Evolutionary conservation across 2,113 vertebrate genomes (phyloP).

Genomic region (Pontoporia blainvillei): DNA sequence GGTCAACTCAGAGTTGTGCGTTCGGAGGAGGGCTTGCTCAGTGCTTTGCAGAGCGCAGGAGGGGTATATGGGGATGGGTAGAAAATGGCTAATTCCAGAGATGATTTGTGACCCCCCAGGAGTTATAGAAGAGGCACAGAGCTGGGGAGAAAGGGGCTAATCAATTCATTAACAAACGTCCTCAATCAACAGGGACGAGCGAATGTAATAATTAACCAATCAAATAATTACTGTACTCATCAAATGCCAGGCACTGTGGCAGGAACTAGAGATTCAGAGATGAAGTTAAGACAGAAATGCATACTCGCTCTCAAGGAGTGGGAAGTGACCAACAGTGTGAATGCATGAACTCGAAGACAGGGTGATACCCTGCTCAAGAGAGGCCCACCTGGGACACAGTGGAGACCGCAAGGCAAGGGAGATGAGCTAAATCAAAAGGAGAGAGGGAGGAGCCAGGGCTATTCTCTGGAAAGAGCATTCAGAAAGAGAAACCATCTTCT

Average conservation of each 20-base stretch:
- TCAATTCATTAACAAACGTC: neutral
- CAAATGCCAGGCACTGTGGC: neutral
- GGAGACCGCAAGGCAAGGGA: neutral
- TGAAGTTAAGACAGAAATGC: neutral
- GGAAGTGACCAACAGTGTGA: neutral
- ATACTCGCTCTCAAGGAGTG: neutral
- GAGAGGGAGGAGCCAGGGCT: neutral
- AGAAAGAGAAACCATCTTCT: neutral
- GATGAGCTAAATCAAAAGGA: neutral
- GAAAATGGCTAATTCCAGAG: neutral
- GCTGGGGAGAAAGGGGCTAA: neutral
- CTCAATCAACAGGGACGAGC: neutral
- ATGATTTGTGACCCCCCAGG: neutral
- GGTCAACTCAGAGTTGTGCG: neutral
- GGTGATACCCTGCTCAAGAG: neutral
- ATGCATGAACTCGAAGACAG: neutral
- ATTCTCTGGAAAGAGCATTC: neutral
- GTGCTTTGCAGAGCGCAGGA: neutral
- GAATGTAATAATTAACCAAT: neutral
- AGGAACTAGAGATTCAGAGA: neutral
- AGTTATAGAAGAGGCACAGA: neutral
- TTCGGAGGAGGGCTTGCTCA: neutral
- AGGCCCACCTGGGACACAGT: neutral
- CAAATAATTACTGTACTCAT: neutral
- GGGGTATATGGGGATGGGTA: neutral